Percentiles rank a stretch among this genome's conserved stretches.
Evolutionary conservation across 35 echinoderm and acorn worm species (phyloP).

Genomic region (Apostichopus parvimensis): DNA sequence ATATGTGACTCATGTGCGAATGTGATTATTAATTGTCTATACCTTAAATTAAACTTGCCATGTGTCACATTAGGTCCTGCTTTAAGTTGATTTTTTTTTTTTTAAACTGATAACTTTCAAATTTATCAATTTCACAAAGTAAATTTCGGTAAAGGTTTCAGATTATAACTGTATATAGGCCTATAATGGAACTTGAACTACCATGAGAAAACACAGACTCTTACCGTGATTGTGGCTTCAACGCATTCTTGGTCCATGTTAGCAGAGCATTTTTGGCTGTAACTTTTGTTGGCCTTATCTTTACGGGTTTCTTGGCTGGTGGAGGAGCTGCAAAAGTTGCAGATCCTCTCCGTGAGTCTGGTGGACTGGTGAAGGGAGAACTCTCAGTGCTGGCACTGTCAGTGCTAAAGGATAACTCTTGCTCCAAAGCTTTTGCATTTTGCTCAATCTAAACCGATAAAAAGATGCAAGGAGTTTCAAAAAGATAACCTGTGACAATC

Average conservation of each 20-base stretch:
- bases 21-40: no score
- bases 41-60: no score
- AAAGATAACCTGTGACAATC: no score
- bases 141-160: no score
- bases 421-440: constrained; percentile 70
- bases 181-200: background rate
- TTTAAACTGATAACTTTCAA: no score
- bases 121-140: no score
- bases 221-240: constrained; percentile 44
- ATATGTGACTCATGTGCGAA: no score
- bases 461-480: no score
- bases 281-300: constrained; percentile 50
- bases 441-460: constrained; percentile 79
- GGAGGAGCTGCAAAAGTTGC: constrained; percentile 51
- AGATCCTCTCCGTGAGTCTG: constrained; percentile 48
- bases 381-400: constrained; percentile 25
- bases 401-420: constrained; percentile 29
- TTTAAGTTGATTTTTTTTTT: no score
- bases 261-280: constrained; percentile 93
- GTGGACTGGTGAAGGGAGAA: constrained; percentile 44
- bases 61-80: no score
- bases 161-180: no score
- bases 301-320: constrained; percentile 69
- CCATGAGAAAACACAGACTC: background rate
- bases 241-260: constrained; percentile 83